Percentiles rank a stretch among this genome's conserved stretches.
phyloP scores from a whole-genome alignment of 2,888 invertebrate species.

The Omphaloscelis lunosa region DNA sequence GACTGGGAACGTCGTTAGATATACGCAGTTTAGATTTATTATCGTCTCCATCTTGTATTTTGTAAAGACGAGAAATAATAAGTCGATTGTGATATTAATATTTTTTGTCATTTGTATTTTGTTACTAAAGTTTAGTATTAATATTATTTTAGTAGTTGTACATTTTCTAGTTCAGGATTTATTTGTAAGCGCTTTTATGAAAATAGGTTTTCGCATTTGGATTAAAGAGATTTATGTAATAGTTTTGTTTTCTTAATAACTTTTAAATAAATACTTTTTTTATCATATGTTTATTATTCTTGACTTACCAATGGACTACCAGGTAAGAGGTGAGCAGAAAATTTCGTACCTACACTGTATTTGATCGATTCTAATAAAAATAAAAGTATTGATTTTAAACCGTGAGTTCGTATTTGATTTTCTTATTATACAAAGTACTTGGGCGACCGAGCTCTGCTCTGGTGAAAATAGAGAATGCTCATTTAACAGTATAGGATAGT shows the following conservation, averaged over 20 bases:
- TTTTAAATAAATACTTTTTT: too few relatives aligned
- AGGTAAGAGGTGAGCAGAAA: neutral
- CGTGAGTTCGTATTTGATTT: neutral
- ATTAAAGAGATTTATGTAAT: slow-evolving; percentile 46
- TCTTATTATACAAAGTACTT: neutral
- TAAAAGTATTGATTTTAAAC: too few relatives aligned
- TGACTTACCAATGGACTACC: neutral
- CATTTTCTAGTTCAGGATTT: slow-evolving; percentile 47
- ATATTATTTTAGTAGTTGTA: slow-evolving; percentile 51
- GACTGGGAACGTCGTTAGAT: neutral
- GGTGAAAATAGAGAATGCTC: too few relatives aligned
- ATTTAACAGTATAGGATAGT: too few relatives aligned
- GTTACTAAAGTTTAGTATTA: slow-evolving; percentile 55
- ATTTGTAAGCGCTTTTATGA: slow-evolving; percentile 60
- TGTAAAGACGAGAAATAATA: slow-evolving; percentile 25
- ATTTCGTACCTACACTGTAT: neutral
- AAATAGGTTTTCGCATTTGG: slow-evolving; percentile 36
- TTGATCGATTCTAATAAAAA: too few relatives aligned
- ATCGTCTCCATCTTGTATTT: neutral
- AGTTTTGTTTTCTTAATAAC: slow-evolving; percentile 30
- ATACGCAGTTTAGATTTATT: neutral
- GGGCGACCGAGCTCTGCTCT: too few relatives aligned
- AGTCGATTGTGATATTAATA: slow-evolving; percentile 53
- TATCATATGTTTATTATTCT: too few relatives aligned
- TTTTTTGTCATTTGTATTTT: slow-evolving; percentile 61